Percentiles rank a stretch among this genome's conserved stretches.
These are phyloP conservation scores for Knipowitschia caucasica DNA, from an alignment of 2,797 vertebrate genomes.

Conservation along the genomic window DNA sequence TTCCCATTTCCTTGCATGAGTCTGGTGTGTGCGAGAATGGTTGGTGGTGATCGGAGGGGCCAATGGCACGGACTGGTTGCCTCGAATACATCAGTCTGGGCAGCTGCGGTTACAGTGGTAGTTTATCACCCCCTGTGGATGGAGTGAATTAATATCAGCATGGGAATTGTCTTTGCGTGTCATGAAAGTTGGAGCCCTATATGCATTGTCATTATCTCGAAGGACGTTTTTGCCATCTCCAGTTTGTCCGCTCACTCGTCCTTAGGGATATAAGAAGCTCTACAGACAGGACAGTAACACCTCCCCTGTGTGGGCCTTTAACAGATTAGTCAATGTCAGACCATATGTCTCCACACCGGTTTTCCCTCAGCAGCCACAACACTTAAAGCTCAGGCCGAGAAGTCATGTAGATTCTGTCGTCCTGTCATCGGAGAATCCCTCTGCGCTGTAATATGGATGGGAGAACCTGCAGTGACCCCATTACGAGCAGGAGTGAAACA, in stretches of 20 bases:
- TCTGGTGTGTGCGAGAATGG: too few species aligned
- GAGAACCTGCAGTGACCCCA: constrained; percentile 18
- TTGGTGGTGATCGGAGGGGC: too few species aligned
- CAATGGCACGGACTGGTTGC: too few species aligned
- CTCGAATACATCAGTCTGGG: too few species aligned
- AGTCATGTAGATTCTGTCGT: constrained; percentile 31
- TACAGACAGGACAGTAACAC: constrained; percentile 32
- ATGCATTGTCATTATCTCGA: too few species aligned
- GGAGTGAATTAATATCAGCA: too few species aligned
- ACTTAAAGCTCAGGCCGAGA: constrained; percentile 22
- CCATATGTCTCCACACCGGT: constrained; percentile 36
- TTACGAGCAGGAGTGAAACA: constrained; percentile 16
- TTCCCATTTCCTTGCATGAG: too few species aligned
- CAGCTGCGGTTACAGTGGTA: too few species aligned
- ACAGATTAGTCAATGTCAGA: constrained; percentile 46
- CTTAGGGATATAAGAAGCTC: constrained; percentile 16
- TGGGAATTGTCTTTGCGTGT: too few species aligned
- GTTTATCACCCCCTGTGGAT: too few species aligned
- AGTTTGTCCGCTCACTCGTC: constrained; percentile 1
- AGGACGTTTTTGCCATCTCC: not conserved
- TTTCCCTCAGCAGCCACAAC: constrained; percentile 23
- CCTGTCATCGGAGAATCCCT: constrained; percentile 26
- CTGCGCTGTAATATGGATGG: constrained; percentile 17
- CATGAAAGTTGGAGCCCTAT: too few species aligned
- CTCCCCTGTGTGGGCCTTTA: constrained; percentile 25